Base-by-base conservation (phyloP, 2,797 vertebrate genomes). In the Halcyon chelicuti region DNA sequence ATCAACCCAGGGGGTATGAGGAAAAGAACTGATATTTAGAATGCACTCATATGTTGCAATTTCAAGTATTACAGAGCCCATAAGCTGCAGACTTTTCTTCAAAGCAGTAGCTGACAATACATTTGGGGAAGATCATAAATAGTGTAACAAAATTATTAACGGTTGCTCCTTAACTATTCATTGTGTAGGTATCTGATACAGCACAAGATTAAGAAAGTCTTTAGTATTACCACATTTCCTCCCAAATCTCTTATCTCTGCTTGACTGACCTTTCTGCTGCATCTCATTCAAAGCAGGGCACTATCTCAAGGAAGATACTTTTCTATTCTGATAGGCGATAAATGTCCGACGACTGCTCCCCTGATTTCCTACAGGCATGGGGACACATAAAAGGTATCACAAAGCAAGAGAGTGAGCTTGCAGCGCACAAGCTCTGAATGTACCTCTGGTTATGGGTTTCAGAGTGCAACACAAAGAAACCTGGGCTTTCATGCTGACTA, bases 181-280 rank as follows among this genome's bases (percentile, higher is more conserved):
- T 12, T 68, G 39, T 37, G 42, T 26, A 72, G 0, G 0, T 26
- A 70, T 9, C 44, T 77, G 16, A 21, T n/a, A 47, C 0, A 46
- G 22, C 0, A 0, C 25, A 40, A 4, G 2, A 61, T 61, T 14
- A 70, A 0, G 1, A 13, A 35, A n/a, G 2, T 63, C 67, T 75
- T 75, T 25, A 74, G 40, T 74, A 58, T 28, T 17, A 25, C n/a
- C 29, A 46, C 39, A 39, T 66, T 74, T 84, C 62, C 39, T 74
- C 63, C 35, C 35, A 42, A 26, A 49, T 62, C n/a, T 63, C 29
- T 12, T 12, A 3, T 44, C 54, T 81, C 60, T 72, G 17, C 66
- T 70, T 66, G 26, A 35, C 14, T 46, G 10, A 65, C 33, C 55
- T 62, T 74, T 75, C 54, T 58, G 25, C 54, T 46, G 23, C 26